Base-by-base conservation (phyloP, 1,140 invertebrate species). In the Cheumatopsyche charites region DNA sequence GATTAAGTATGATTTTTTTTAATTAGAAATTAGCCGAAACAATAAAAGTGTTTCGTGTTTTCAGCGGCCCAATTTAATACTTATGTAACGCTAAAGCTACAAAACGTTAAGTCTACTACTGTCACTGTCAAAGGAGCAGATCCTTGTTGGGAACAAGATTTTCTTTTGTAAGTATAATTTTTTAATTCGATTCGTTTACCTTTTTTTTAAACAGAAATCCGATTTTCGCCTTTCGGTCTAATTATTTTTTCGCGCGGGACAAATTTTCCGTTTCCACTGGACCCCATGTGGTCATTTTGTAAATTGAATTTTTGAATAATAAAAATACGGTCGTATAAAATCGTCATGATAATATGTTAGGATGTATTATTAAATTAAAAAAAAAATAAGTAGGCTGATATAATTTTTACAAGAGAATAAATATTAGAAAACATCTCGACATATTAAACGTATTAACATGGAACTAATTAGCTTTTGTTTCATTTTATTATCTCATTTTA, bases 141-240 rank as follows among this genome's bases (percentile, higher is more conserved):
- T 84, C 97, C 97, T 79, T 92, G 91, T 82, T 98, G 96, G 96
- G 95, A 98, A 84, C 96, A 98, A 87, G 96, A 98, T 84, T 98
- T 98, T 88, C 90, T 98, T 80, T 98, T 98, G 96, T 98, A 88
- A 97, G 95, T 94, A 80, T 75, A 58, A 58, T 47, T 15, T 47
- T 47, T 47, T 15, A 47, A n/a, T 47, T 47, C 2, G 13, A n/a
- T 47, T 47, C 15, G 29, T 4, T 4, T 4, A 36, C 29, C 3
- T 36, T 9, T 36, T 9, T n/a, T n/a, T n/a, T n/a, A n/a, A n/a
- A n/a, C 3, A 9, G 29, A 36, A 36, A 36, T 36, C 9, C 3
- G 9, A 36, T 36, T 36, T 3, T 36, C 29, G 29, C 29, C 29
- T 36, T 36, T n/a, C n/a, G n/a, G n/a, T n/a, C 29, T 9, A 36